Evolutionary conservation across 2,888 invertebrate species (phyloP), one percentile per base, ranked within the genome.

Genomic region (Drosophila affinis): DNA sequence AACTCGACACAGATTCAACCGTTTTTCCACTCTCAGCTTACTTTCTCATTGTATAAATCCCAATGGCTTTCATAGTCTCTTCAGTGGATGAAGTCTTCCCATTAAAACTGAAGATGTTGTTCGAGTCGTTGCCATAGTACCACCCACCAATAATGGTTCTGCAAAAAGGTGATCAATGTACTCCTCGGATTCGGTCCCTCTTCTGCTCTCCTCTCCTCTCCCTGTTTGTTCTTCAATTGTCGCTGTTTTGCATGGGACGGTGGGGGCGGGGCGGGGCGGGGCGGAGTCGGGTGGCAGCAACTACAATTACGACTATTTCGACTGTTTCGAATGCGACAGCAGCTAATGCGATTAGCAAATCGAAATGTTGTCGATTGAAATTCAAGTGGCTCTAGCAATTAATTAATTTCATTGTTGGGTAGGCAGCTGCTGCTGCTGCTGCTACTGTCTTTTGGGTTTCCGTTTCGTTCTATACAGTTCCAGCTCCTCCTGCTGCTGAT

Each of bases 341-440:
- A 27, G 62, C 68, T 77, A 85, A 85, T 78, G 76, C 75, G 87
- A 87, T 87, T 85, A 81, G 76, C 58, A 46, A 72, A 65, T 61
- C 56, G 70, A 78, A 68, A 62, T 72, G 47, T 32, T 61, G 53
- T 72, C 78, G 65, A 85, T 87, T 86, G 87, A 87, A 87, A 87
- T 82, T 86, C 85, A 78, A 86, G 81, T 74, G 80, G 69, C 69
- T 77, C 78, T 67, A 76, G 68, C 82, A 82, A 81, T 77, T 82
- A 85, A 87, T 85, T 87, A 82, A 80, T 80, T 82, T 76, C 72
- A 72, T 72, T 72, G 72, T 72, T 45, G 45, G 9, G 53, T 51
- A 45, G 21, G 48, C 39, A 39, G 14, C 39, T n/a, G 39, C n/a
- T n/a, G 32, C 17, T 27, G 58, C 29, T 7, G 39, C 14, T n/a